These are phyloP conservation scores for Heliconius hermathena DNA, from an alignment of 1,140 invertebrate species.

Conservation along the genomic window DNA sequence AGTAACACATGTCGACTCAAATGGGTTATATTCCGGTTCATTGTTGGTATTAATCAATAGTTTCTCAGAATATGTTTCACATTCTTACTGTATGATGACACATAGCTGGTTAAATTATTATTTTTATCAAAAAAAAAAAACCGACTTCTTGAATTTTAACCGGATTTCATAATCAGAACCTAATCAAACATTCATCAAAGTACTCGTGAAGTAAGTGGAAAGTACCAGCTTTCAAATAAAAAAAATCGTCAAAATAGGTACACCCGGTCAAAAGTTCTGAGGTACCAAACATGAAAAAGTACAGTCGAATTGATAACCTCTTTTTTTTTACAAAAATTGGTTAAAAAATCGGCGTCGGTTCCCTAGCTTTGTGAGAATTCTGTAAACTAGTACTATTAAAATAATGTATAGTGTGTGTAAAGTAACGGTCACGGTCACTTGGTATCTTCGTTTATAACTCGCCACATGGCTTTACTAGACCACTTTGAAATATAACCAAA, in stretches of 20 bases:
- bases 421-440: conserved; percentile 26
- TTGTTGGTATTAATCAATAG: conserved; percentile 39
- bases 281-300: too few species aligned
- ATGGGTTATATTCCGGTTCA: conserved; percentile 38
- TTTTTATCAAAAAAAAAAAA: too few species aligned
- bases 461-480: conserved; percentile 11
- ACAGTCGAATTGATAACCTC: too few species aligned
- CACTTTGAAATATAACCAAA: not conserved
- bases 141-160: too few species aligned
- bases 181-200: too few species aligned
- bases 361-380: not conserved
- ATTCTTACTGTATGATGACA: conserved; percentile 32
- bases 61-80: conserved; percentile 22
- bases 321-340: too few species aligned
- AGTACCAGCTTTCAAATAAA: too few species aligned
- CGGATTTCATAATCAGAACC: too few species aligned
- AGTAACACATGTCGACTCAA: conserved; percentile 32
- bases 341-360: not conserved
- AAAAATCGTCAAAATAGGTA: too few species aligned
- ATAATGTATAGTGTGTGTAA: not conserved
- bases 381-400: not conserved
- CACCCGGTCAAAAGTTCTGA: too few species aligned
- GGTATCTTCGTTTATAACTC: conserved; percentile 2
- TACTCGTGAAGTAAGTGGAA: too few species aligned
- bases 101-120: not conserved